Base-by-base conservation (phyloP, 2,797 vertebrate species). In the Perodicticus potto region DNA sequence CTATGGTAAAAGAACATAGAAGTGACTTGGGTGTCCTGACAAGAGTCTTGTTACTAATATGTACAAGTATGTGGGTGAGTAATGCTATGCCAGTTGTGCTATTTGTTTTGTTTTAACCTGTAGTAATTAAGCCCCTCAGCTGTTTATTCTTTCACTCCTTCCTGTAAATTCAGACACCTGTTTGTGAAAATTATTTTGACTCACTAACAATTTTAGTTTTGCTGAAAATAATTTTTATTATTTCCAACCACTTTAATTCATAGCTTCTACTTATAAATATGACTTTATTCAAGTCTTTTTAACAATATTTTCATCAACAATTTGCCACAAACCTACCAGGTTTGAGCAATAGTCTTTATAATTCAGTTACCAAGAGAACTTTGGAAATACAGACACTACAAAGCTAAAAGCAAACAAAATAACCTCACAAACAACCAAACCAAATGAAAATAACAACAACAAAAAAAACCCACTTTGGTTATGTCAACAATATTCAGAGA, bases 211-310 rank as follows among this genome's bases (percentile, higher is more conserved):
- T 96, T 96, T 96, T 93, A 57, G n/a, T 82, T 76, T 83, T 88
- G 45, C 43, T 63, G 37, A 92, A 90, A 87, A 63, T 63, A 37
- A 61, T 53, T 86, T 84, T 84, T 81, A 63, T 87, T 43, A 81
- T 93, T 95, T 89, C 59, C 32, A 95, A 63, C n/a, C 34, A 86
- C 86, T 96, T 55, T 55, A 84, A 80, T 89, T 92, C 59, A 89
- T 45, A 95, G 63, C 49, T 96, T 90, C 73, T 96, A 93, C 88
- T 94, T 96, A 86, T 93, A 95, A 95, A 91, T 27, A 65, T 74
- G 72, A 20, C 29, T 20, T 89, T 89, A 78, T 91, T 92, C 20
- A 80, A 96, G 43, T 74, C 29, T 83, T 87, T 89, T 80, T 85
- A 57, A 70, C 4, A 92, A 77, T 32, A 80, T 34, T 73, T 94